These are phyloP conservation scores for Chelonoidis abingdonii DNA, from an alignment of 2,113 vertebrate genomes.

Conservation along the genomic window DNA sequence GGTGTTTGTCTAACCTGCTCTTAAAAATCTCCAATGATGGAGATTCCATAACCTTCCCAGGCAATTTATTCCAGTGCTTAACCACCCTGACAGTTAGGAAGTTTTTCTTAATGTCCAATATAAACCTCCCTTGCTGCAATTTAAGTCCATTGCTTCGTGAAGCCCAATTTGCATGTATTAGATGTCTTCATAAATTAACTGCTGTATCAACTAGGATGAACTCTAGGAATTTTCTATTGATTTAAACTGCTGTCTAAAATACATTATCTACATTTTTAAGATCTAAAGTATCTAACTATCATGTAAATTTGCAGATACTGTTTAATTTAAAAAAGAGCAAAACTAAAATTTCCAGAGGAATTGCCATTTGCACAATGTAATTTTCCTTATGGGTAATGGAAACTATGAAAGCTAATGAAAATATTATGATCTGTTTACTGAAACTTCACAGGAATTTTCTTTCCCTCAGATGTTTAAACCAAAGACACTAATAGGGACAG, in stretches of 20 bases:
- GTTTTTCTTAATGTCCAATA: too few relatives aligned
- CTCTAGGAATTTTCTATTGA: background rate
- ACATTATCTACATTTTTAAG: background rate
- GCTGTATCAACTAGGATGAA: background rate
- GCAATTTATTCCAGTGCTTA: too few relatives aligned
- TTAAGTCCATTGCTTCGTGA: background rate
- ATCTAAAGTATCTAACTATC: background rate
- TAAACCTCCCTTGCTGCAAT: too few relatives aligned
- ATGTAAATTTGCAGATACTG: background rate
- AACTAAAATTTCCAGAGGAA: background rate
- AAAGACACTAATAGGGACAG: constrained; percentile 10
- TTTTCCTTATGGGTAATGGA: background rate
- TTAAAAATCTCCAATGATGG: too few relatives aligned
- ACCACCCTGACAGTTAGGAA: too few relatives aligned
- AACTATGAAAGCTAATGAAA: background rate
- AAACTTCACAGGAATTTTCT: constrained; percentile 17
- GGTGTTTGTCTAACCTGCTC: too few relatives aligned
- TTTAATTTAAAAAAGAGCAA: constrained; percentile 10
- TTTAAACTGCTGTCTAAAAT: background rate
- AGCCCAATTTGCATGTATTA: background rate
- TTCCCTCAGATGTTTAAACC: constrained; percentile 24
- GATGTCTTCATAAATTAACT: background rate
- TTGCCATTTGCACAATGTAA: background rate
- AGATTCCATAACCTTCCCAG: too few relatives aligned
- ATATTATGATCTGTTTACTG: background rate